Evolutionary conservation across 2,113 vertebrate genomes (phyloP).

Genomic region (Phocoena sinus): DNA sequence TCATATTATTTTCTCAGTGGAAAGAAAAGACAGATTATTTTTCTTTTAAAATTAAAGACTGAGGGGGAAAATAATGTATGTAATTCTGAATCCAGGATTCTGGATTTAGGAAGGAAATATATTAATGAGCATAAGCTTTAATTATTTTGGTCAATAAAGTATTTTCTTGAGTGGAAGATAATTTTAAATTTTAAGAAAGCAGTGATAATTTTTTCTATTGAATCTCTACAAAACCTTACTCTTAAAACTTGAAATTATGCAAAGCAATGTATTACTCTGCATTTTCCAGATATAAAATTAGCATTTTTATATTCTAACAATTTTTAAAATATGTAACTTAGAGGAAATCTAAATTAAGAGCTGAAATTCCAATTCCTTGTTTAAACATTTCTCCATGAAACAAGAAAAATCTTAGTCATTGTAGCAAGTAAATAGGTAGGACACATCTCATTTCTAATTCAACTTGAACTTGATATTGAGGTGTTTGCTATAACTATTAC

Average conservation of each 20-base stretch:
- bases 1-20: background rate
- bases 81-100: background rate
- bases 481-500: background rate
- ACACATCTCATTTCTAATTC: background rate
- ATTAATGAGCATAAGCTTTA: background rate
- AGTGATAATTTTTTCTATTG: background rate
- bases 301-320: background rate
- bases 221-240: background rate
- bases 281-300: background rate
- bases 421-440: background rate
- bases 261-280: background rate
- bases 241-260: background rate
- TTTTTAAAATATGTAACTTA: background rate
- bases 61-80: background rate
- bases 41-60: background rate
- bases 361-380: background rate
- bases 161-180: background rate
- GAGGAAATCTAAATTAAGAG: background rate
- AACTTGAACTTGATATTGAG: background rate
- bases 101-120: background rate
- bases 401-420: background rate
- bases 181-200: background rate
- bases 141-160: background rate
- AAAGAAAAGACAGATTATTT: conserved; percentile 8
- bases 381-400: background rate